Conservation (phyloP, 1,140 invertebrate species). For the Tachypleus tridentatus region DNA sequence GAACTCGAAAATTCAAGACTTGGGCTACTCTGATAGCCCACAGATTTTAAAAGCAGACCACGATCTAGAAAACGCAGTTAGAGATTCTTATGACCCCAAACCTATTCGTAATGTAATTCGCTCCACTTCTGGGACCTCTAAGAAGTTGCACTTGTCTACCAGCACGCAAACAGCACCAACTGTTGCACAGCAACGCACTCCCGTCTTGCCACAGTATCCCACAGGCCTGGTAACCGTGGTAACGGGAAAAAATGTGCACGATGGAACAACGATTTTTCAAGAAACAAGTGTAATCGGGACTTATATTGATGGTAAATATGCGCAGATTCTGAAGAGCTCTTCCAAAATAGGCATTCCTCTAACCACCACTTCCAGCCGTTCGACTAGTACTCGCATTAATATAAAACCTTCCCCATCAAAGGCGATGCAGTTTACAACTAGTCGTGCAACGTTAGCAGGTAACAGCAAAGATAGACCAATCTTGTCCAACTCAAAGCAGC, state of each 20-base stretch:
- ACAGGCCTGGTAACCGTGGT: conserved; percentile 64
- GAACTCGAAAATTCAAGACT: conserved; percentile 10
- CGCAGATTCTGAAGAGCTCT: conserved; percentile 55
- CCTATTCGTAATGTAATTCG: too few species aligned
- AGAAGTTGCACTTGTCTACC: too few species aligned
- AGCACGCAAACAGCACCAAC: too few species aligned
- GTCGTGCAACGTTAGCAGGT: too few species aligned
- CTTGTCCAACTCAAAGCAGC: too few species aligned
- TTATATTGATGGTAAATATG: conserved; percentile 74
- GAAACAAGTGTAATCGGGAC: conserved; percentile 79
- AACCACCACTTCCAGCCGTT: background rate
- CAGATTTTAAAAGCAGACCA: background rate
- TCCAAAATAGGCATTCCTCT: conserved; percentile 33
- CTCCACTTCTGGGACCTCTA: too few species aligned
- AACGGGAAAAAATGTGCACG: conserved; percentile 65
- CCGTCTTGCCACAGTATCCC: conserved; percentile 36
- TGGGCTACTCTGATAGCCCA: conserved; percentile 4
- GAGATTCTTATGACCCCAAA: background rate
- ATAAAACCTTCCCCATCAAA: background rate
- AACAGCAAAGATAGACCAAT: too few species aligned
- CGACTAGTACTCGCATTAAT: background rate
- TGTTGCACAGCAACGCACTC: background rate
- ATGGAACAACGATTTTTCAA: conserved; percentile 68
- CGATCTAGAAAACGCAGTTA: conserved; percentile 12
- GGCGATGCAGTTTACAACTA: too few species aligned